Evolutionary conservation across 2,888 invertebrate species (phyloP), one percentile per base, ranked within the genome.

Genomic region (Phortica okadai): DNA sequence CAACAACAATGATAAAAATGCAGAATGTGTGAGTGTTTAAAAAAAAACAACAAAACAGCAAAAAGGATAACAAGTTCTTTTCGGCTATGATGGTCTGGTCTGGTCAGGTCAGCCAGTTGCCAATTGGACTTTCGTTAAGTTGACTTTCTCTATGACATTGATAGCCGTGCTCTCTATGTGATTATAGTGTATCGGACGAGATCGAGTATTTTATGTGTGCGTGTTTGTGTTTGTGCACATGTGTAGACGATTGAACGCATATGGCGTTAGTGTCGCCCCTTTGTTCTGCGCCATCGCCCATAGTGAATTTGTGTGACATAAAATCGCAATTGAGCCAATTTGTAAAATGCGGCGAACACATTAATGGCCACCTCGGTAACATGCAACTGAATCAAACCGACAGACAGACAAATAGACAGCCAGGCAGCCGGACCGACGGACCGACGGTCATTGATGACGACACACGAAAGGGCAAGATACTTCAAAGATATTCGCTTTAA

Each of bases 321-420:
- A 91, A 90, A 88, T 89, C 89, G 90, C 90, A 91, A 91, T 91
- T 91, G 91, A 91, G 89, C 89, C 91, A 91, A 91, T 91, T 91
- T 91, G 88, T 90, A 87, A 89, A 89, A 84, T 88, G 83, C 82
- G 84, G 79, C 84, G 83, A 88, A 86, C 84, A 85, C 87, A 89
- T 89, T 88, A 89, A 87, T 84, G 85, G 64, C 64, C 64, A 76
- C 73, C 74, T 77, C 44, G 80, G 33, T 33, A 33, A 33, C 33
- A 33, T 2, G 33, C 33, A 33, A 33, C 33, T 33, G 33, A 33
- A 33, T 33, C 33, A 33, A 33, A 33, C 41, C 10, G 16, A 45
- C 6, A 45, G 41, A 21, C 21, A 33, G 64, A 64, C 41, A 64
- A 50, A 14, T 3, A 50, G 64, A 64, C 41, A n/a, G 16, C 0